These are phyloP conservation scores for Dolichotis patagonum DNA, from an alignment of 2,113 vertebrate species.

Conservation along the genomic window DNA sequence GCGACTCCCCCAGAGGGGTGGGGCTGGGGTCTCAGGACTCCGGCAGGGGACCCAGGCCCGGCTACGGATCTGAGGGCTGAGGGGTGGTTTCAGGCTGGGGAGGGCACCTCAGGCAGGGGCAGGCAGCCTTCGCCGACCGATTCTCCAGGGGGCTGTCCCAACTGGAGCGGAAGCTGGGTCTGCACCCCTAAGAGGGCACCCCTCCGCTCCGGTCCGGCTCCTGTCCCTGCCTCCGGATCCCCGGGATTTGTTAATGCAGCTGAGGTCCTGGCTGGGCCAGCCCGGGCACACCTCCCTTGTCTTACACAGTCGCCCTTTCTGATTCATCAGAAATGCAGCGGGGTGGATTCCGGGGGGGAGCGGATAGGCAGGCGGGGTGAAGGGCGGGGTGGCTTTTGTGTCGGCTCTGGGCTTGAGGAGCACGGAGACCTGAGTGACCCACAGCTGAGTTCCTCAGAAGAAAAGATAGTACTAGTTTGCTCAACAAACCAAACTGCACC, in stretches of 20 bases:
- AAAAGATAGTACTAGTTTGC: not conserved
- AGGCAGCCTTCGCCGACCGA: rapidly evolving
- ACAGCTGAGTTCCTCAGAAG: rapidly evolving
- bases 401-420: not conserved
- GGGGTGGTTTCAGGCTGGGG: not conserved
- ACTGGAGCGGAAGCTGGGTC: not conserved
- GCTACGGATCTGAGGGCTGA: not conserved
- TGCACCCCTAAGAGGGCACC: not conserved
- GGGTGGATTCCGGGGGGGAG: not conserved
- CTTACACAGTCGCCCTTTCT: not conserved
- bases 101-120: not conserved
- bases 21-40: not conserved
- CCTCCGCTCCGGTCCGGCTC: too few relatives aligned
- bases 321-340: not conserved
- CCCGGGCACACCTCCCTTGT: not conserved
- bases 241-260: rapidly evolving
- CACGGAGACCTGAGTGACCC: not conserved
- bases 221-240: not conserved
- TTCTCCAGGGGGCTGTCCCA: rapidly evolving
- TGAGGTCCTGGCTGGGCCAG: not conserved
- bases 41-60: not conserved
- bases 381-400: not conserved
- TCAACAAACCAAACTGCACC: not conserved
- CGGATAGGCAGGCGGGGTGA: not conserved
- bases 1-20: not conserved